A percentile compares a stretch with the other conserved stretches of the same genome.
These are phyloP conservation scores for Planococcus citri DNA, from an alignment of 1,140 invertebrate genomes.

Conservation along the genomic window DNA sequence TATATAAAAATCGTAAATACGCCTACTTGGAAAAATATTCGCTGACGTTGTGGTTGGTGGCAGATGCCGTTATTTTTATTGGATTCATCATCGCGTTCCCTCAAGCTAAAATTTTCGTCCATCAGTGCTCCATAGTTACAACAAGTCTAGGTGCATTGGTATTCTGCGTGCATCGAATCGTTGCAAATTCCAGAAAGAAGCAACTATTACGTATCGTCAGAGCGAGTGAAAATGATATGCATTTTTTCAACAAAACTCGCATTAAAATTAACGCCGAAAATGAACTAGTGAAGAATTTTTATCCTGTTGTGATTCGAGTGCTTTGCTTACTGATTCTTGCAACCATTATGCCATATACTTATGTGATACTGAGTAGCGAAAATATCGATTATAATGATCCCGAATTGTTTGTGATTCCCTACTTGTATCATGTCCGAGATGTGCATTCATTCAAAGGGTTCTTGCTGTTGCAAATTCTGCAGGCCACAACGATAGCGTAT, in stretches of 20 bases:
- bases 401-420: background rate
- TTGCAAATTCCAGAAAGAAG: background rate
- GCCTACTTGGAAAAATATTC: no score
- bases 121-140: no score
- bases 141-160: background rate
- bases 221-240: background rate
- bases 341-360: no score
- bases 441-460: background rate
- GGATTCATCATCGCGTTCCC: no score
- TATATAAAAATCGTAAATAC: no score
- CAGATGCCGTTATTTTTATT: no score
- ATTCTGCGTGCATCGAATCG: background rate
- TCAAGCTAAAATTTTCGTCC: no score
- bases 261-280: background rate
- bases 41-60: no score
- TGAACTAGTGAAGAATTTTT: no score
- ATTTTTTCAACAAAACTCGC: background rate
- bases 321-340: no score
- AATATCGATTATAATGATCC: background rate
- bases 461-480: background rate
- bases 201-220: background rate
- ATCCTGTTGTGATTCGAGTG: no score
- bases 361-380: background rate
- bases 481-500: background rate
- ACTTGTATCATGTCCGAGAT: background rate